phyloP scores from a whole-genome alignment of 2,888 invertebrate species.

The Allophyes oxyacanthae region DNA sequence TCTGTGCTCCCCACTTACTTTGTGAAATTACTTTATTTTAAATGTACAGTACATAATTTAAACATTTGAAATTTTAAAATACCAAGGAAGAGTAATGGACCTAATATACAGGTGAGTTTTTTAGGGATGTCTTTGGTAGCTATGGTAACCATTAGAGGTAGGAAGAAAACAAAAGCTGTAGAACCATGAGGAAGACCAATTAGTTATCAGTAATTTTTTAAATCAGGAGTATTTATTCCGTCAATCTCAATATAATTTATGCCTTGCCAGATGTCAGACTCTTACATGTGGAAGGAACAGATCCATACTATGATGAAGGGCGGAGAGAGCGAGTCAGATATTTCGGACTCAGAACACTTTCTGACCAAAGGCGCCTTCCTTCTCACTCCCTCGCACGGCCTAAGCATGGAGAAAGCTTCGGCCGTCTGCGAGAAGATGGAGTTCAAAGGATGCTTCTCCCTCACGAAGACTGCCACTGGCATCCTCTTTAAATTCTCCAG shows the following conservation, averaged over 20 bases:
- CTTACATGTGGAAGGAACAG: constrained; percentile 88
- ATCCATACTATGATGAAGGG: constrained; percentile 90
- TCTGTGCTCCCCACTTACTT: too few species aligned
- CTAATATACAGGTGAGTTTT: too few species aligned
- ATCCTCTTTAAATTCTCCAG: constrained; percentile 96
- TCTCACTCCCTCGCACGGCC: constrained; percentile 95
- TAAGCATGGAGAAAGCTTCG: constrained; percentile 95
- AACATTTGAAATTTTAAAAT: too few species aligned
- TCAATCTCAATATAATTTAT: constrained; percentile 19
- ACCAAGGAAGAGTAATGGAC: neutral
- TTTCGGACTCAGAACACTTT: constrained; percentile 93
- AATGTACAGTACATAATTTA: too few species aligned
- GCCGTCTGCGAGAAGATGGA: constrained; percentile 96
- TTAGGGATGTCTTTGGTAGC: too few species aligned
- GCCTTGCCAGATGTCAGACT: constrained; percentile 82
- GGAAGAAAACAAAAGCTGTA: too few species aligned
- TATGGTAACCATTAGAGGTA: too few species aligned
- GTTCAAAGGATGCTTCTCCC: constrained; percentile 95
- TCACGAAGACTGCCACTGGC: constrained; percentile 96
- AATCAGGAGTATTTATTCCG: too few species aligned
- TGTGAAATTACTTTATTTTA: too few species aligned
- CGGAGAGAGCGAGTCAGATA: constrained; percentile 94
- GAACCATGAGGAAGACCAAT: constrained; percentile 13
- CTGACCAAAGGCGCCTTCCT: constrained; percentile 95
- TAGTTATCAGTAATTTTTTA: too few species aligned